Evolutionary conservation across 2,888 invertebrate genomes (phyloP).

Genomic region (Unio pictorum): DNA sequence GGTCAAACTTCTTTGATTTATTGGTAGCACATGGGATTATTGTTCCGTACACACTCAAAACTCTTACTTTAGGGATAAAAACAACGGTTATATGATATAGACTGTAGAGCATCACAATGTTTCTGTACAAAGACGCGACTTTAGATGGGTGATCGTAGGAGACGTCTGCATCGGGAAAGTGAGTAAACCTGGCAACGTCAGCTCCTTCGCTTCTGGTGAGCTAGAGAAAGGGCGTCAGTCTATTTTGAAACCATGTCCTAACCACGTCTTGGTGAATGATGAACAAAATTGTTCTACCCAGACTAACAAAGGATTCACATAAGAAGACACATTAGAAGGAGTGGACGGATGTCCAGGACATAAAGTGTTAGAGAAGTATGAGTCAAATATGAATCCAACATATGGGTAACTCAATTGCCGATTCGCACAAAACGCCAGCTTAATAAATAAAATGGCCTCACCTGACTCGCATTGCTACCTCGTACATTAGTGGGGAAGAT

Average conservation of each 20-base stretch:
- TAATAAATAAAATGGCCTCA: no score
- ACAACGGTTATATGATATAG: conserved; percentile 16
- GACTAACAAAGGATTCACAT: not conserved
- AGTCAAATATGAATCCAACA: not conserved
- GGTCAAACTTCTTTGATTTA: no score
- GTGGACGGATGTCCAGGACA: no score
- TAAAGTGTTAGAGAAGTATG: conserved; percentile 2
- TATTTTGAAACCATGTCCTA: conserved; percentile 5
- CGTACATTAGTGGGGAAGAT: no score
- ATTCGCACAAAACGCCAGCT: conserved; percentile 9
- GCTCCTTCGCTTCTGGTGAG: conserved; percentile 6
- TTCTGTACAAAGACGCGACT: conserved; percentile 7
- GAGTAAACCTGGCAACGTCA: conserved; percentile 4
- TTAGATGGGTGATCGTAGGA: conserved; percentile 18
- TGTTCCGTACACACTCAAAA: conserved; percentile 6
- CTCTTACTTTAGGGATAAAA: conserved; percentile 11
- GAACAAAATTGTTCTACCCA: no score
- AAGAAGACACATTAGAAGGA: no score
- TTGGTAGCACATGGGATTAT: no score
- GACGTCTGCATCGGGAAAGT: conserved; percentile 14
- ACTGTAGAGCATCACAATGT: conserved; percentile 12
- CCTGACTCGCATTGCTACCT: no score
- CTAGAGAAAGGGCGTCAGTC: conserved; percentile 12
- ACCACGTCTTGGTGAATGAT: conserved; percentile 2
- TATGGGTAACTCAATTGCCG: conserved; percentile 20